phyloP scores from a whole-genome alignment of 2,113 vertebrate genomes.

The Aegypius monachus region DNA sequence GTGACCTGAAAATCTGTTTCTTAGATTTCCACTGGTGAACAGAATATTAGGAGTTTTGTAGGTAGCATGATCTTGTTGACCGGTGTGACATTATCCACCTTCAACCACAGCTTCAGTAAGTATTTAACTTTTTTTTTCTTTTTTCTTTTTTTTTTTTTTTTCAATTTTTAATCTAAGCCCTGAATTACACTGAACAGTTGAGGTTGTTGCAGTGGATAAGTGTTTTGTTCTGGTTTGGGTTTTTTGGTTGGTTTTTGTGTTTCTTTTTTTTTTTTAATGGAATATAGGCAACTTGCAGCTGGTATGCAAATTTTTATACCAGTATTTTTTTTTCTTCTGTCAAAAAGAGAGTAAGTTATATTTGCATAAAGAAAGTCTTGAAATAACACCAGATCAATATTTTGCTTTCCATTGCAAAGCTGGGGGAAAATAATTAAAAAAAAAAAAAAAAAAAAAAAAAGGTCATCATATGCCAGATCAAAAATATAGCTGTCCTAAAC shows the following conservation, averaged over 20 bases:
- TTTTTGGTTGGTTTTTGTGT: too few relatives aligned
- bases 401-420: not conserved
- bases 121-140: not conserved
- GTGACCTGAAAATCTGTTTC: not conserved
- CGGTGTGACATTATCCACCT: not conserved
- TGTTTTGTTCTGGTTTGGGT: not conserved
- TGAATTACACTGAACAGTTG: not conserved
- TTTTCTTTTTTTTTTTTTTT: not conserved
- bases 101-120: not conserved
- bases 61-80: not conserved
- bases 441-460: not conserved
- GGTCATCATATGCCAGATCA: not conserved
- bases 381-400: not conserved
- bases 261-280: not conserved
- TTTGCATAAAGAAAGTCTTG: not conserved
- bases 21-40: not conserved
- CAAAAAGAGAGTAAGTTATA: not conserved
- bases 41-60: not conserved
- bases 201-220: not conserved
- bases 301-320: not conserved
- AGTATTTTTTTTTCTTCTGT: not conserved
- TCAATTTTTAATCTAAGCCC: not conserved
- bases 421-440: not conserved
- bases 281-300: not conserved
- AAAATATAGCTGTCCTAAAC: conserved; percentile 13